These are phyloP conservation scores for Gambusia affinis DNA, from an alignment of 2,113 vertebrate species.

Conservation along the genomic window DNA sequence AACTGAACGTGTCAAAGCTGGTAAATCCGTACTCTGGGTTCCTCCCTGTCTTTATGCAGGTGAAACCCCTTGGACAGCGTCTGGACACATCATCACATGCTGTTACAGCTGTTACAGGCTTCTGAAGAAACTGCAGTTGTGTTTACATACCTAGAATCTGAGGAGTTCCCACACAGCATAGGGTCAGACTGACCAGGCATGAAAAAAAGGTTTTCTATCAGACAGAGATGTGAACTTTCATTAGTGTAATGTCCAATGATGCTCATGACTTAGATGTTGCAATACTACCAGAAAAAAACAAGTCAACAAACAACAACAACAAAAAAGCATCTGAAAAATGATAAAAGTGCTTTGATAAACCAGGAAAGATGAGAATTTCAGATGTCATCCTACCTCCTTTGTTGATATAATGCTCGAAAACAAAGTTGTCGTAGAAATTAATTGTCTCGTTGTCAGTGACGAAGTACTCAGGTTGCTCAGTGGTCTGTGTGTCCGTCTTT, in stretches of 20 bases:
- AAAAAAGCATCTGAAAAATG: not conserved
- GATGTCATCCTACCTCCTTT: not conserved
- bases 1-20: slow-evolving; percentile 89
- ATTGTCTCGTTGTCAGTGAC: not conserved
- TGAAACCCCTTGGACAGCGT: slow-evolving; percentile 84
- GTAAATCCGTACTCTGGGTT: slow-evolving; percentile 81
- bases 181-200: slow-evolving; percentile 74
- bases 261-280: too few relatives aligned
- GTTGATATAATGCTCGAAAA: not conserved
- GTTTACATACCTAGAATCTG: slow-evolving; percentile 82
- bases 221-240: slow-evolving; percentile 3
- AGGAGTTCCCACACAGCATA: slow-evolving; percentile 90
- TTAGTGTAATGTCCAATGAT: too few relatives aligned
- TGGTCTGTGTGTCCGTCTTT: not conserved
- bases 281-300: too few relatives aligned
- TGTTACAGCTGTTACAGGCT: too few relatives aligned
- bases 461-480: not conserved
- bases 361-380: not conserved
- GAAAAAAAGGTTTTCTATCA: slow-evolving; percentile 83
- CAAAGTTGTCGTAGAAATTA: not conserved
- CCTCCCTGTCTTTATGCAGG: slow-evolving; percentile 80
- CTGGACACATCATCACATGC: slow-evolving; percentile 65
- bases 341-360: not conserved
- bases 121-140: not conserved
- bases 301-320: not conserved